Base-by-base conservation (phyloP, 1,140 invertebrate genomes). In the Neodiprion pinetum region DNA sequence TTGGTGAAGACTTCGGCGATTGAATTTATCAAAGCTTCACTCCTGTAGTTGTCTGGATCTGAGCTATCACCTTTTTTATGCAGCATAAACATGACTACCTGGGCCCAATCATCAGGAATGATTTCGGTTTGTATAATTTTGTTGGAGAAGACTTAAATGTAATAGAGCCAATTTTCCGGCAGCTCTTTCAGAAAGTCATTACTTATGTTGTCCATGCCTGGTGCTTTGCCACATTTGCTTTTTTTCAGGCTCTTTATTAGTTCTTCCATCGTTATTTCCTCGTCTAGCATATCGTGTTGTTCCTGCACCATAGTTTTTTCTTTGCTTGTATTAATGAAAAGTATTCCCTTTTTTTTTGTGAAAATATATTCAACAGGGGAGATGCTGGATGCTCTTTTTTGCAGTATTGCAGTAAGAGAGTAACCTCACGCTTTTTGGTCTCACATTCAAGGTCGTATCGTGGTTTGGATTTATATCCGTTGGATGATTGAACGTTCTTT, bases 151-250 rank as follows among this genome's bases (percentile, higher is more conserved):
- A 17, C 5, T 21, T 50, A 3, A 3, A 71, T 14, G 47, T 48
- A 71, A 71, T 71, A 50, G n/a, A 48, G n/a, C 70, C 70, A 71
- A 50, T 71, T 50, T n/a, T n/a, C 9, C 10, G 70, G 47, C n/a
- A 71, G 1, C n/a, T 71, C 53, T 71, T 71, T 49, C 23, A 71
- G 7, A 50, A 71, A 9, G 17, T 71, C 70, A 21, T 71, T 71
- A 14, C 48, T 71, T 5, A 71, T 48, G 49, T 50, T 50, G 1
- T 71, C 28, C 9, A 71, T n/a, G 12, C 70, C 4, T 11, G 70
- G 70, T 9, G 70, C 47, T 71, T 71, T 71, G 47, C 72, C 50
- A 65, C 70, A 66, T 70, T 76, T 76, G 47, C 72, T 69, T 67
- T 74, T 65, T 17, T 70, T 68, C 47, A 76, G 21, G 10, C 70